These are phyloP conservation scores for Perca schrenkii DNA, from an alignment of 2,113 vertebrate species.

Conservation along the genomic window DNA sequence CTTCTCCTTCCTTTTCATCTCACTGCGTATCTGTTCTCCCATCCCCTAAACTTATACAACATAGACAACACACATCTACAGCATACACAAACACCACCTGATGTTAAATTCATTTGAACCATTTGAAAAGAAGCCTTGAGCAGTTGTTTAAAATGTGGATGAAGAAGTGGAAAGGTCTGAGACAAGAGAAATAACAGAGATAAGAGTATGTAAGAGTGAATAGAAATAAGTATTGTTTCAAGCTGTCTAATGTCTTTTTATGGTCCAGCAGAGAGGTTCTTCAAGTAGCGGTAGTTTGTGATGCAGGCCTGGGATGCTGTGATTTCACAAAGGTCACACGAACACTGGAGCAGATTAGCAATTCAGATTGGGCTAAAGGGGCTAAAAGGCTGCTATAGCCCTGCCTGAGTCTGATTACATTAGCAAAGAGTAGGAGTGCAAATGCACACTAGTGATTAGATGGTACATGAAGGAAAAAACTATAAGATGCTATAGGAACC, in stretches of 20 bases:
- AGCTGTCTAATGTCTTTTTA: constrained; percentile 60
- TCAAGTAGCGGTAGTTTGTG: constrained; percentile 67
- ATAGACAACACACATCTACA: neutral
- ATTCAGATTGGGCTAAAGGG: constrained; percentile 81
- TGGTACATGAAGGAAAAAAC: constrained; percentile 31
- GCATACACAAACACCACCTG: neutral
- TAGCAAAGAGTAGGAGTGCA: constrained; percentile 70
- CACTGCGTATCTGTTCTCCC: neutral
- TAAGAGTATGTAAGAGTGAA: constrained; percentile 42
- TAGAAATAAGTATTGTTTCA: constrained; percentile 53
- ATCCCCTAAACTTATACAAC: neutral
- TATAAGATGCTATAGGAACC: constrained; percentile 25
- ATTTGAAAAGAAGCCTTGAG: neutral
- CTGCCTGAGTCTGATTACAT: constrained; percentile 80
- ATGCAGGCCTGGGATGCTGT: constrained; percentile 73
- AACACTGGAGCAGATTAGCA: constrained; percentile 80
- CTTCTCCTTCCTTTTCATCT: neutral
- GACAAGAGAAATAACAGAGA: constrained; percentile 9
- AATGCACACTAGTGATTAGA: constrained; percentile 63
- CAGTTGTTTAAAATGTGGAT: neutral
- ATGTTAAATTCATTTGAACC: neutral
- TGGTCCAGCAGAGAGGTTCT: constrained; percentile 65
- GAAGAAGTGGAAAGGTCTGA: neutral
- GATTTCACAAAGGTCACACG: constrained; percentile 81
- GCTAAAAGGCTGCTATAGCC: constrained; percentile 77